A percentile compares a stretch with the other conserved stretches of the same genome.
Evolutionary conservation across 2,888 invertebrate species (phyloP).

Genomic region (Leucophenga montana): DNA sequence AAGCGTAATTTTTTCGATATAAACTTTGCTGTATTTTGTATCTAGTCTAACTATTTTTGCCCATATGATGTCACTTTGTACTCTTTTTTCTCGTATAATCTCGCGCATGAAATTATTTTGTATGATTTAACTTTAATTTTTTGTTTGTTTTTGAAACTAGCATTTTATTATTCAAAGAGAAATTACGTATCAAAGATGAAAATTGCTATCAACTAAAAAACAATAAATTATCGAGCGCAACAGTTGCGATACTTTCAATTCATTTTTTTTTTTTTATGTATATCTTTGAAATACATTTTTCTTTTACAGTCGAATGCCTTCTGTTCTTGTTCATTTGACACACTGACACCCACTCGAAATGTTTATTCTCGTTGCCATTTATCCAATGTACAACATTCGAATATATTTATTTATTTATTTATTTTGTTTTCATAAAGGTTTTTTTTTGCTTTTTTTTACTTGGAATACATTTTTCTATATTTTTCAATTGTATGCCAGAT

Average conservation of each 20-base stretch:
- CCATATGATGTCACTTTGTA: too few species aligned
- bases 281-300: constrained; percentile 11
- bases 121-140: not conserved
- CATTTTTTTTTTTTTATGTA: not conserved
- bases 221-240: not conserved
- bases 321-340: constrained; percentile 8
- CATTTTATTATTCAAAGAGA: constrained; percentile 14
- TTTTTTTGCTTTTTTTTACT: constrained; percentile 20
- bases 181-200: not conserved
- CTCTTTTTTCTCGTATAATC: too few species aligned
- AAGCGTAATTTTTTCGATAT: constrained; percentile 1
- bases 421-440: constrained; percentile 28
- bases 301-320: not conserved
- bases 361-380: not conserved
- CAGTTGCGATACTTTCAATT: constrained; percentile 4
- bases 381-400: not conserved
- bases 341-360: constrained; percentile 13
- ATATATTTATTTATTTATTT: constrained; percentile 47
- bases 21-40: too few species aligned
- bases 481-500: constrained; percentile 15
- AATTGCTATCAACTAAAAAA: not conserved
- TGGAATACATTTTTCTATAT: constrained; percentile 6
- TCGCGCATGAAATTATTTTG: constrained; percentile 23
- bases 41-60: too few species aligned
- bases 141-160: constrained; percentile 7